Conservation (phyloP, 2,797 vertebrate genomes). For the Nasua narica region DNA sequence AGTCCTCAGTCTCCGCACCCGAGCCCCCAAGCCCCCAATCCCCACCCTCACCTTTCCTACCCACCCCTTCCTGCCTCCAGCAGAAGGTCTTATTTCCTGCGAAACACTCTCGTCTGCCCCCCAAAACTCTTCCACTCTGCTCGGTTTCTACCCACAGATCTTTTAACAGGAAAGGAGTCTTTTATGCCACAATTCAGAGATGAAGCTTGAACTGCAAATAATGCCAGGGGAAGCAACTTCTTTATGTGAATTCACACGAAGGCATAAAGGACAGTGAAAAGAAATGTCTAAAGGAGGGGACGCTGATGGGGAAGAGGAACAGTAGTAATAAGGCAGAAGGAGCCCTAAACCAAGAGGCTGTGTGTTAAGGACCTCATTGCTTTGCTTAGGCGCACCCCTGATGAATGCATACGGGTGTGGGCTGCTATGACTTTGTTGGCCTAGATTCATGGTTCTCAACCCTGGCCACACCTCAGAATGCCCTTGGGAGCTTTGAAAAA, state of each 20-base stretch:
- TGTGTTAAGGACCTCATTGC: neutral
- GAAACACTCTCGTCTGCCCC: neutral
- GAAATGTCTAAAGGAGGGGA: neutral
- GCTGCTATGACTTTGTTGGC: neutral
- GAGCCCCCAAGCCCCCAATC: rapidly evolving
- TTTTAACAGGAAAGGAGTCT: conserved; percentile 27
- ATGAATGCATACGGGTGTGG: neutral
- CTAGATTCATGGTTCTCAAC: neutral
- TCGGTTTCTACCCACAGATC: neutral
- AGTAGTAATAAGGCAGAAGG: neutral
- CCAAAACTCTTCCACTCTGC: neutral
- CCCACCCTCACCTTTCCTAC: neutral
- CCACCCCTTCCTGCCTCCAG: neutral
- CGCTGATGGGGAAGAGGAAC: neutral
- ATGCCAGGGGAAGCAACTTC: neutral
- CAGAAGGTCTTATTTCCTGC: neutral
- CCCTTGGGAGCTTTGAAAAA: neutral
- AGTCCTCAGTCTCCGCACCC: neutral
- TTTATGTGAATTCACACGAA: conserved; percentile 27
- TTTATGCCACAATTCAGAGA: neutral
- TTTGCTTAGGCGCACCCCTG: neutral
- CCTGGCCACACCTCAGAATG: neutral
- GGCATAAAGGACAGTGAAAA: conserved; percentile 20
- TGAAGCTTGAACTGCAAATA: conserved; percentile 35
- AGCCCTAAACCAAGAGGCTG: neutral